phyloP scores from a whole-genome alignment of 2,888 invertebrate genomes.

The Hecatera dysodea region DNA sequence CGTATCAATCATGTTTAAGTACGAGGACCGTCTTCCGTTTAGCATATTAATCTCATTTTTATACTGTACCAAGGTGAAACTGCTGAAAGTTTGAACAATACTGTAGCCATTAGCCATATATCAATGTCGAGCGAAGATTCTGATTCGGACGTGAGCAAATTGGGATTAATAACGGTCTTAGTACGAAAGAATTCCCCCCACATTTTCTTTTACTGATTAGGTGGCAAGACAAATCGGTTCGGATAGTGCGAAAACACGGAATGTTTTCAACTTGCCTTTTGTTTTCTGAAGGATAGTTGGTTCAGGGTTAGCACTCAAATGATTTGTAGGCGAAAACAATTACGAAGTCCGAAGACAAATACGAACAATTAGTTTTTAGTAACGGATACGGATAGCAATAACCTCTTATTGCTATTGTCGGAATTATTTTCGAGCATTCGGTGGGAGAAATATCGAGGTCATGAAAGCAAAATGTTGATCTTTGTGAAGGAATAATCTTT shows the following conservation, averaged over 20 bases:
- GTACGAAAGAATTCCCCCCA: constrained; percentile 75
- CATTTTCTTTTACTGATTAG: constrained; percentile 83
- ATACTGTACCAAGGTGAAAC: constrained; percentile 62
- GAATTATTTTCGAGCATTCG: constrained; percentile 24
- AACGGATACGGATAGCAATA: constrained; percentile 16
- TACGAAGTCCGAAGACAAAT: constrained; percentile 48
- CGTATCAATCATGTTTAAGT: constrained; percentile 62
- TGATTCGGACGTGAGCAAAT: constrained; percentile 79
- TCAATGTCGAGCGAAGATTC: constrained; percentile 78
- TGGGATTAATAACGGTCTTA: constrained; percentile 85
- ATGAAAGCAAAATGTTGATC: constrained; percentile 29
- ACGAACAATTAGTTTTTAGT: constrained; percentile 40
- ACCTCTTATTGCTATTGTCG: constrained; percentile 22
- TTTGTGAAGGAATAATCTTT: constrained; percentile 28
- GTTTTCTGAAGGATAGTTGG: constrained; percentile 46
- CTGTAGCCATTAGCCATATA: constrained; percentile 76
- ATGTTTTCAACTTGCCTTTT: constrained; percentile 53
- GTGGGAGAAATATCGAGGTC: constrained; percentile 22
- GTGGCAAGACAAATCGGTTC: constrained; percentile 80
- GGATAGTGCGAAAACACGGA: constrained; percentile 68
- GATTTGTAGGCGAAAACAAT: constrained; percentile 59
- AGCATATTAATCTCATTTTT: constrained; percentile 66
- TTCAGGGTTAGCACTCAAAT: constrained; percentile 43
- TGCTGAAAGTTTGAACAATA: constrained; percentile 69
- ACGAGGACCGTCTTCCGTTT: constrained; percentile 53